Evolutionary conservation across 1,140 invertebrate species (phyloP), one percentile per base, ranked within the genome.

Genomic region (Frieseomelitta varia): DNA sequence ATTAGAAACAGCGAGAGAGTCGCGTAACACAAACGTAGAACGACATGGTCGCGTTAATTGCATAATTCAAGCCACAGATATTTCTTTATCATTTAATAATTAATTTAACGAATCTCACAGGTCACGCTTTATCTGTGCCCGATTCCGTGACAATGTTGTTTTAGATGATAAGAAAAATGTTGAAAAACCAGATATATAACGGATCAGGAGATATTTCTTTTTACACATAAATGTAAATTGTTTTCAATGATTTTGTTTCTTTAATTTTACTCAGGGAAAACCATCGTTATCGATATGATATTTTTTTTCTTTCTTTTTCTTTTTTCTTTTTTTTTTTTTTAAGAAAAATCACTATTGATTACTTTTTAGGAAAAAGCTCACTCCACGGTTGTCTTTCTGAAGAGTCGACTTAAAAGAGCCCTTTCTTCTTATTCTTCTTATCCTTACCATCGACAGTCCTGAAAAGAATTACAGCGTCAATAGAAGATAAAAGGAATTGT

Each of bases 391-490:
- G 76, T 58, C 55, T 75, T 71, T 75, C 56, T 6, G 14, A 30
- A 73, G 39, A 47, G 63, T 75, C 14, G 56, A 79, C 75, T 95
- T 95, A 96, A 92, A 96, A 96, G 81, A 96, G 94, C 81, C 95
- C 95, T 90, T 96, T 96, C 92, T 96, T 96, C 95, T 96, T 96
- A 89, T 90, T 95, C 91, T 96, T 95, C 93, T 96, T 96, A 86
- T 96, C 95, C 94, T 96, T 96, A 89, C 95, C 95, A 87, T 96
- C 96, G 86, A 96, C 95, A 75, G 95, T 87, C 92, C 95, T 96
- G 95, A 91, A 95, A 90, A 91, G 91, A 94, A 94, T 93, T 79
- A 79, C 78, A 76, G 81, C 72, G 68, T 87, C 55, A 72, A 27
- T 85, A 89, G 68, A 73, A 87, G 8, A 27, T 24, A 53, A 53